A percentile compares a stretch with the other conserved stretches of the same genome.
Conservation (phyloP, 2,888 invertebrate genomes). For the Fragum whitleyi region DNA sequence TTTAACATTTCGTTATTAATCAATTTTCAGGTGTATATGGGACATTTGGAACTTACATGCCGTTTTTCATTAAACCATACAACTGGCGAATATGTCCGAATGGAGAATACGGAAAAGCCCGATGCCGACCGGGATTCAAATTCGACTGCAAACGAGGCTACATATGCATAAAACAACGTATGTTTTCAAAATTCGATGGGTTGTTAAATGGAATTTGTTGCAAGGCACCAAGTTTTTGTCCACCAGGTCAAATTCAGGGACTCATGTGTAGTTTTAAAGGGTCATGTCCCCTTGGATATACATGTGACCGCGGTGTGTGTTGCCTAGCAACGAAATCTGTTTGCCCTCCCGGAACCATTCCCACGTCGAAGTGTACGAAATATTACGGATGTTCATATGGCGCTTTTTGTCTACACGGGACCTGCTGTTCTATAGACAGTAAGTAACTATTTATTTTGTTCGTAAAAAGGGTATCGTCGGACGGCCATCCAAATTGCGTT, state of each 20-base stretch:
- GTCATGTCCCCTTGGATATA: conserved; percentile 39
- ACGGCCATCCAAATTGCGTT: no score
- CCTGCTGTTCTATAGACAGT: conserved; percentile 4
- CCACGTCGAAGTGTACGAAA: conserved; percentile 3
- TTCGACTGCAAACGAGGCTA: conserved; percentile 48
- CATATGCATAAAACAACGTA: conserved; percentile 30
- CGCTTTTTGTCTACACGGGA: conserved; percentile 14
- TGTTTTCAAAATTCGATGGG: conserved; percentile 29
- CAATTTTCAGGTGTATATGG: conserved; percentile 38
- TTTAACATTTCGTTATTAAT: no score
- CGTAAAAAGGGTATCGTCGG: no score
- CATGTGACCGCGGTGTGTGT: conserved; percentile 45
- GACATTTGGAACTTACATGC: conserved; percentile 38
- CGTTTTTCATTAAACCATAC: conserved; percentile 9
- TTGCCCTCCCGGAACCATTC: not conserved
- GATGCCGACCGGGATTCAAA: conserved; percentile 44
- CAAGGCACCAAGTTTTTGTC: conserved; percentile 32
- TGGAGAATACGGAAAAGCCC: conserved; percentile 44
- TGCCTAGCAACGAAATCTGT: conserved; percentile 29
- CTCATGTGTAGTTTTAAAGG: conserved; percentile 32
- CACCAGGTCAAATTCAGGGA: conserved; percentile 33
- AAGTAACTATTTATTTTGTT: conserved; percentile 1
- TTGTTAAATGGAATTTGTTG: conserved; percentile 52
- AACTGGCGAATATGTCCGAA: conserved; percentile 36
- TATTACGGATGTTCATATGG: not conserved